A percentile compares a stretch with the other conserved stretches of the same genome.
These are phyloP conservation scores for Arctopsyche grandis DNA, from an alignment of 1,140 invertebrate genomes.

Conservation along the genomic window DNA sequence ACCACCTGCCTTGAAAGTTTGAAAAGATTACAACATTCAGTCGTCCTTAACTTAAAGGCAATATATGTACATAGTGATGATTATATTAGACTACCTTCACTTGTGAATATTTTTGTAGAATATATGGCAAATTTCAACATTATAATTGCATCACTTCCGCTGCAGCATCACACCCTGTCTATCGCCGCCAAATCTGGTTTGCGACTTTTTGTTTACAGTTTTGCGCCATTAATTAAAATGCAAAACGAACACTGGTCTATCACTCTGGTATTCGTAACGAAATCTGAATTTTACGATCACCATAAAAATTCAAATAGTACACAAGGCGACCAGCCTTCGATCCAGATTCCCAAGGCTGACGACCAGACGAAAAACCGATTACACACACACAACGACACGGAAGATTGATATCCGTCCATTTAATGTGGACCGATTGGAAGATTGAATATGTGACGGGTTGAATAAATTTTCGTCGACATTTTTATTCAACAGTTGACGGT, in stretches of 20 bases:
- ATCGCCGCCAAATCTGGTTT: no score
- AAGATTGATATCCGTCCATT: background rate
- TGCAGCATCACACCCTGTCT: no score
- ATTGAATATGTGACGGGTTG: background rate
- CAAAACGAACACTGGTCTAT: background rate
- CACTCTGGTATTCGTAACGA: slow-evolving; percentile 1
- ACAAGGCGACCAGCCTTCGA: slow-evolving; percentile 18
- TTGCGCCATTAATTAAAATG: background rate
- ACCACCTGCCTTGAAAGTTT: background rate
- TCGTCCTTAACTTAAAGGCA: background rate
- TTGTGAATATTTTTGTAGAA: no score
- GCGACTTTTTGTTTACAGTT: background rate
- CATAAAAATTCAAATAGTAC: slow-evolving; percentile 22
- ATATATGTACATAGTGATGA: background rate
- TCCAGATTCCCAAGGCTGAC: slow-evolving; percentile 19
- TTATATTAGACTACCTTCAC: background rate
- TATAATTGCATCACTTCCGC: no score
- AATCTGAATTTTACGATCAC: slow-evolving; percentile 17
- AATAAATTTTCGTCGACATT: background rate
- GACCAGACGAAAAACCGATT: background rate
- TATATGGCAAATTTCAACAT: no score
- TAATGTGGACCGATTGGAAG: background rate
- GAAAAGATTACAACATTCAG: background rate
- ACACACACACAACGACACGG: no score
- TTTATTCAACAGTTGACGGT: no score